Evolutionary conservation across 2,888 invertebrate genomes (phyloP), one percentile per base, ranked within the genome.

Genomic region (Noctua pronuba): DNA sequence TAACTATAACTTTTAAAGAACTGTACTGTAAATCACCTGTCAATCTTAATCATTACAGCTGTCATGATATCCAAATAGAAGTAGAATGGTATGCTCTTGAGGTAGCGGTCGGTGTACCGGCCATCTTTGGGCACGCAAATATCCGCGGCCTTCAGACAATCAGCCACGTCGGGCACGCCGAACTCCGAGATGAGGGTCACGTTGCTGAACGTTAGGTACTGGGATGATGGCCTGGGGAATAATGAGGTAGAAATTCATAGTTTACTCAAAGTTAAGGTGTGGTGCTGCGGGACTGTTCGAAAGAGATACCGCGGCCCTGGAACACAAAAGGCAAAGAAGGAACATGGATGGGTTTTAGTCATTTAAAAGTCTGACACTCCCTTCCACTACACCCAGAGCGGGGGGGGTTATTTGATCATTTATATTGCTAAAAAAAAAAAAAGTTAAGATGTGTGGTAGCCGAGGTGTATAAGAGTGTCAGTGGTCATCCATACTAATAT

Each of bases 171-270:
- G 0, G 97, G 97, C 66, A 98, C 89, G 0, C 98, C 98, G 88
- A 98, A 97, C 5, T 97, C 97, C 0, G 98, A 98, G 4, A 98
- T 96, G 67, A 98, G 91, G 0, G 98, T 98, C 31, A 98, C 91
- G 90, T 98, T 98, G 75, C 97, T 97, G 92, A 98, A 98, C 0
- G 97, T 97, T 55, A 97, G 91, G 90, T 97, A 96, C 38, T 94
- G 90, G 0, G 95, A 93, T 4, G 94, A 91, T 24, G 95, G 94
- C 1, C 97, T 97, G 52, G 41, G 24, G 2, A 21, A 13, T 2
- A 31, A 31, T 21, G 1, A n/a, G 58, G n/a, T n/a, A n/a, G 10
- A n/a, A 41, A 4, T 41, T 71, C 10, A 31, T 16, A 16, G 11
- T 41, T 52, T 18, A 38, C 18, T 31, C 66, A 31, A 31, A 6